These are phyloP conservation scores for Muscicapa comitata DNA, from an alignment of 2,797 vertebrate species.

Conservation along the genomic window DNA sequence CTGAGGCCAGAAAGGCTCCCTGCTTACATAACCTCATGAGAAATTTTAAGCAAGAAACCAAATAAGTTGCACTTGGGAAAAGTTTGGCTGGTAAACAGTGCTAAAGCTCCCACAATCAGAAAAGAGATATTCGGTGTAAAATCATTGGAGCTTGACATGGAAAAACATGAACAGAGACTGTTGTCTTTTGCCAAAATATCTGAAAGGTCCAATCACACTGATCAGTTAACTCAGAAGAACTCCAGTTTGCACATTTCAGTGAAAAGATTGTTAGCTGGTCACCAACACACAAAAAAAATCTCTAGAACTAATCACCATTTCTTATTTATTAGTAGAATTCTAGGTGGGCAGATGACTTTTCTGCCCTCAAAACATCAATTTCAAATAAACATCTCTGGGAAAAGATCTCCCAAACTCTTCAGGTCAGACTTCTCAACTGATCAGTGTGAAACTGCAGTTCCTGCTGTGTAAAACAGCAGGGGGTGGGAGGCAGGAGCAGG, in stretches of 20 bases:
- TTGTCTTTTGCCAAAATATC: background rate
- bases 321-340: background rate
- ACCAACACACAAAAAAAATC: background rate
- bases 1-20: background rate
- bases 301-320: background rate
- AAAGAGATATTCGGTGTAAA: background rate
- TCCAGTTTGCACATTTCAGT: too few relatives aligned
- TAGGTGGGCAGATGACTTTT: background rate
- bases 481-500: background rate
- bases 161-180: background rate
- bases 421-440: background rate
- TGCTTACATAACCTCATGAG: slow-evolving; percentile 9
- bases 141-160: background rate
- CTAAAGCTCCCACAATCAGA: background rate
- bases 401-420: background rate
- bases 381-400: background rate
- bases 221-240: background rate
- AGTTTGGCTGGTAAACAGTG: background rate
- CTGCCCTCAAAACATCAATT: background rate
- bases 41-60: background rate
- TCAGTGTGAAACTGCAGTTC: background rate
- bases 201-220: background rate
- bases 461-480: background rate
- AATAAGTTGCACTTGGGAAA: background rate
- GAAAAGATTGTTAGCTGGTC: background rate